A percentile compares a stretch with the other conserved stretches of the same genome.
phyloP scores from a whole-genome alignment of 2,113 vertebrate genomes.

The Ovibos moschatus region DNA sequence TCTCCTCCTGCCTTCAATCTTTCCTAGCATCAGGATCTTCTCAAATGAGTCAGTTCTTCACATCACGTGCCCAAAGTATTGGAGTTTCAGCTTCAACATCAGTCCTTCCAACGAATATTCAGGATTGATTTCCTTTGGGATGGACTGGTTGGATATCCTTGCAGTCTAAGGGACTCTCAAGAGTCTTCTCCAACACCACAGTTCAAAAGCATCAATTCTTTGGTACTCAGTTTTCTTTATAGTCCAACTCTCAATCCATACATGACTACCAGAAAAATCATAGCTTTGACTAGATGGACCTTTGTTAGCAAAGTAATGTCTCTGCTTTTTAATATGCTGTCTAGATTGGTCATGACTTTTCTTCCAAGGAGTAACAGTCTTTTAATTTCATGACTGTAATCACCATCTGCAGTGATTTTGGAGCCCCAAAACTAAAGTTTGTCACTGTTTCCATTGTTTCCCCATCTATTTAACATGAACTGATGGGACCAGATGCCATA shows the following conservation, averaged over 20 bases:
- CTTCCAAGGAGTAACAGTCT: rapidly evolving
- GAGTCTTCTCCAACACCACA: not conserved
- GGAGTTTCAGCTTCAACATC: not conserved
- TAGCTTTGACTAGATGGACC: not conserved
- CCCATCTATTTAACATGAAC: not conserved
- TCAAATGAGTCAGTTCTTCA: not conserved
- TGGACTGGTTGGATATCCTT: not conserved
- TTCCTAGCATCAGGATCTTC: not conserved
- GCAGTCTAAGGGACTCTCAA: not conserved
- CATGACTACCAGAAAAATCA: not conserved
- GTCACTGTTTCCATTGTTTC: not conserved
- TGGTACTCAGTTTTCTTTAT: not conserved
- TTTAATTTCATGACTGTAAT: not conserved
- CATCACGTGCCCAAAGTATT: not conserved
- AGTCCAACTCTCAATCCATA: not conserved
- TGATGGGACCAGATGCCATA: not conserved
- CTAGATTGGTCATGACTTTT: not conserved
- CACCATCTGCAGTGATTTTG: not conserved
- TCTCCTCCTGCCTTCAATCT: not conserved
- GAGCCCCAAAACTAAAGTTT: not conserved
- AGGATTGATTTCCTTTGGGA: not conserved
- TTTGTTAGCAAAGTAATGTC: not conserved
- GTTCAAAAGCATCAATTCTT: not conserved
- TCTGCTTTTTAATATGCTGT: not conserved
- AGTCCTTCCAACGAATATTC: not conserved